Evolutionary conservation across 2,888 invertebrate species (phyloP), one percentile per base, ranked within the genome.

Genomic region (Smittia sp.): DNA sequence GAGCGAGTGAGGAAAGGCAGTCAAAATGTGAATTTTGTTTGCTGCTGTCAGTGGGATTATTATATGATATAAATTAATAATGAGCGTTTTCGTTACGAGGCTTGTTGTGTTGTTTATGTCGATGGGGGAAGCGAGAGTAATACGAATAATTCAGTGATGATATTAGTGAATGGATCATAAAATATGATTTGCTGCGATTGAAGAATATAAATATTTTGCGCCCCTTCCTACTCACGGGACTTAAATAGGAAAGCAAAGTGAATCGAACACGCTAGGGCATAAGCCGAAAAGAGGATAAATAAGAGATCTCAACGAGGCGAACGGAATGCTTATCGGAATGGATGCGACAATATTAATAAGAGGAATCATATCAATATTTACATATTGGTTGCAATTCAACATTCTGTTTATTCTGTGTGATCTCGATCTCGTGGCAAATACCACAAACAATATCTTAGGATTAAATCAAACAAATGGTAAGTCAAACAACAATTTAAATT

Each of bases 381-480:
- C 67, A 15, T 69, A 69, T 69, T 69, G 69, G 69, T 32, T 69
- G 52, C 52, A 27, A 54, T 69, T 69, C 54, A 69, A 69, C 32
- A 15, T 27, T 27, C 18, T 69, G 52, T 54, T 54, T 69, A 69
- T 27, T 27, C n/a, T 52, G 7, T 69, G 69, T 69, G 69, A 69
- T 69, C 25, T 52, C n/a, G 52, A 54, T 54, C 25, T 27, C 25
- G 32, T 54, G 13, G 20, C 52, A 27, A 52, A 69, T 41, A 69
- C 27, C 18, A 27, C 54, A 54, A 69, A 69, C 41, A 69, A 69
- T 69, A 27, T 54, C 20, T 11, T 52, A 15, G 69, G 54, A 69
- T 69, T 54, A 54, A 69, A 69, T 54, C 69, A 69, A n/a, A 54
- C 69, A 24, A 69, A 69, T 69, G 69, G 69, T 69, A 52, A 46